Evolutionary conservation across 1,140 invertebrate species (phyloP), one percentile per base, ranked within the genome.

Genomic region (Drosophila dunni): DNA sequence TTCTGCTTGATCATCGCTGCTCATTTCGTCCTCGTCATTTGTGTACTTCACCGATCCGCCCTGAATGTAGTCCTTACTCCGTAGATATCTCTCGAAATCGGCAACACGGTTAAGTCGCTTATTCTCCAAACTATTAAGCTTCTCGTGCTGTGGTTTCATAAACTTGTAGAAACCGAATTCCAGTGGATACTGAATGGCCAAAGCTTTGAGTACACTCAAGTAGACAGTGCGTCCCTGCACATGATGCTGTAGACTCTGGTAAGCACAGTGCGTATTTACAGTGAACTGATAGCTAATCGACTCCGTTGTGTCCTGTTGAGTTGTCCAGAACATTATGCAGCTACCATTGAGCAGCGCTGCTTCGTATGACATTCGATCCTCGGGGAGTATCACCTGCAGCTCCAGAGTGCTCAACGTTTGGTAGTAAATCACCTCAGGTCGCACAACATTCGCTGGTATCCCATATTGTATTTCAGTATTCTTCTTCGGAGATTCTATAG

Each of bases 221-320:
- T 84, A 85, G 0, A 84, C 66, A 0, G 74, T 78, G 1, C 74
- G 81, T 5, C 81, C 81, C 2, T 42, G 42, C 38, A 10, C 20
- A 11, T 44, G 33, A 48, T 78, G 45, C 0, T 7, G 10, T 0
- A 85, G 53, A 3, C 15, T 3, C 3, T 7, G 2, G 15, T 50
- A 78, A 1, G 57, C 10, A 36, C 24, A 46, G 0, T 57, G 46
- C 9, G 40, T 45, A 10, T 70, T 62, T 7, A 77, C 0, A 0
- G 11, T 17, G 13, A 80, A 80, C 7, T 74, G 73, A 63, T 84
- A 57, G 3, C 4, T 24, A 0, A 45, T n/a, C 8, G 10, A n/a
- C 7, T 13, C n/a, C 0, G 20, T 29, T 29, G 24, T 29, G 7
- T 0, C 11, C 15, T 5, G 1, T 45, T 2, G n/a, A 9, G 4